Base-by-base conservation (phyloP, 2,888 invertebrate species). In the Scotopteryx bipunctaria region DNA sequence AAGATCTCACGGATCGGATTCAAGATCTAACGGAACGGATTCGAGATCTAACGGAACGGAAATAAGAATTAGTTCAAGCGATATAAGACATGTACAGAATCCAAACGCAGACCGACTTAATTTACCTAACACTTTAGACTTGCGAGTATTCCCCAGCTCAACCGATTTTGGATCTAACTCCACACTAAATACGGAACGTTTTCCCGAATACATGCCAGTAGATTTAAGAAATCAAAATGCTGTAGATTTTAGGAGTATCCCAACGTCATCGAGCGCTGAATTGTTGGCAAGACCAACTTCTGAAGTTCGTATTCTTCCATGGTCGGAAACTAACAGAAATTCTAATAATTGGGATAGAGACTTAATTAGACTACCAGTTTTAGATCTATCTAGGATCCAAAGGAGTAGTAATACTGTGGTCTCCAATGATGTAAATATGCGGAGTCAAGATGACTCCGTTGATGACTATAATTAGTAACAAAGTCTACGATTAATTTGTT, bases 311-410 rank as follows among this genome's bases (percentile, higher is more conserved):
- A 69, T 81, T 0, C 76, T 83, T 8, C 83, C 86, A 0, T 81
- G 81, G 83, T 69, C 82, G 0, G 86, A 84, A 9, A 53, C 74
- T 6, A 61, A 69, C 0, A 64, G 84, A 5, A 47, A 1, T 11
- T 25, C 71, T 15, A 66, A n/a, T n/a, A n/a, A 68, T 0, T 72
- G 80, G 63, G 85, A 85, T 36, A 80, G 70, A 9, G 86, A 88
- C 45, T 82, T 85, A 0, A 40, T 86, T 0, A 59, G 86, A 9
- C 61, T 87, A 37, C 86, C 86, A 0, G 76, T 82, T 43, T 47
- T 81, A 41, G 84, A 86, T 45, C 48, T 82, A 1, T 75, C 82
- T 13, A 77, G 86, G 49, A 70, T 78, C 25, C 69, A 58, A 16
- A 35, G 71, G 0, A 69, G 61, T 32, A 69, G 70, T 50, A 53